Conservation (phyloP, 23 tunicate genomes). For the Trididemnum miniatum region DNA sequence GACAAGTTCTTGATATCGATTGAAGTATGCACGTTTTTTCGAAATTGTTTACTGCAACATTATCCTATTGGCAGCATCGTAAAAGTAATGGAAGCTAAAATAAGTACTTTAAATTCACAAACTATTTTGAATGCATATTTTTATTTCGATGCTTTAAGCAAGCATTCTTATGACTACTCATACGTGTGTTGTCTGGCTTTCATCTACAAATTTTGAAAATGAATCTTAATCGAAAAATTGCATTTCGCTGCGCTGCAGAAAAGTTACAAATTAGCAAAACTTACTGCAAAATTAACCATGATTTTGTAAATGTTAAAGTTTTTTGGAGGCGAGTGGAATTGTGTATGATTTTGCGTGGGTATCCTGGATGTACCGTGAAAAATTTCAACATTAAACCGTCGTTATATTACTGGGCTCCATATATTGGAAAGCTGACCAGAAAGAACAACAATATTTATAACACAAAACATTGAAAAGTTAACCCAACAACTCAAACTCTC, state of each 20-base stretch:
- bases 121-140: too few relatives aligned
- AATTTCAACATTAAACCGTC: too few relatives aligned
- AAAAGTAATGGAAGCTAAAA: too few relatives aligned
- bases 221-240: slow-evolving; percentile 13
- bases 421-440: too few relatives aligned
- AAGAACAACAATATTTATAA: too few relatives aligned
- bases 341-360: slow-evolving; percentile 2
- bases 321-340: slow-evolving; percentile 8
- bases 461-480: background rate
- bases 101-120: too few relatives aligned
- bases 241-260: background rate
- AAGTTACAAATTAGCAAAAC: background rate
- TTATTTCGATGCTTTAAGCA: too few relatives aligned
- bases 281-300: background rate
- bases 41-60: too few relatives aligned
- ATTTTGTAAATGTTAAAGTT: background rate
- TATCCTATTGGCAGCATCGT: too few relatives aligned
- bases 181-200: too few relatives aligned
- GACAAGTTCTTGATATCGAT: slow-evolving; percentile 8
- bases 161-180: too few relatives aligned
- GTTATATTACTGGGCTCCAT: too few relatives aligned
- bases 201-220: background rate
- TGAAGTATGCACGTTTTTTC: slow-evolving; percentile 7
- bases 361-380: background rate
- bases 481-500: background rate